Conservation (phyloP, 2,797 vertebrate genomes). For the Crax fasciolata region DNA sequence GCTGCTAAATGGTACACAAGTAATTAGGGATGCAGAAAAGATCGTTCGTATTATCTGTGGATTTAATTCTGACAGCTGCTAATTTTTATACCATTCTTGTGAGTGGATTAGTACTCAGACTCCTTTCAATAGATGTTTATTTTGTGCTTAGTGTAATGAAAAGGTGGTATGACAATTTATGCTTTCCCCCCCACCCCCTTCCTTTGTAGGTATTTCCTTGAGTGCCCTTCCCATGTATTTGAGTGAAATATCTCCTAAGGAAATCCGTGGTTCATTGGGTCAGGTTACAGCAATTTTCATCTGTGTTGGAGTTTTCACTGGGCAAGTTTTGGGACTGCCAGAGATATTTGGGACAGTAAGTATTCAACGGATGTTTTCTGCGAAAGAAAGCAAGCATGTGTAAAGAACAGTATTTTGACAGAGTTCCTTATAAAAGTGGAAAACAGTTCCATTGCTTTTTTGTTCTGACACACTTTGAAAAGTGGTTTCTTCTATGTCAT, state of each 20-base stretch:
- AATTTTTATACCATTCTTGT: not conserved
- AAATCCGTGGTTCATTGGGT: conserved; percentile 91
- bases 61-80: not conserved
- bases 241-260: conserved; percentile 93
- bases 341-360: conserved; percentile 94
- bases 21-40: not conserved
- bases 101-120: not conserved
- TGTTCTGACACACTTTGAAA: not conserved
- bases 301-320: conserved; percentile 92
- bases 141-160: not conserved
- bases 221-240: conserved; percentile 95
- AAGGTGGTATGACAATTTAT: not conserved
- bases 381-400: not conserved
- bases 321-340: conserved; percentile 92
- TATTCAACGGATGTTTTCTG: not conserved
- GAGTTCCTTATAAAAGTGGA: not conserved
- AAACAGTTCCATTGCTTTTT: not conserved
- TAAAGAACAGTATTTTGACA: not conserved
- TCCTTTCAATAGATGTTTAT: not conserved
- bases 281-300: conserved; percentile 95
- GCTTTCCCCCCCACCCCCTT: not conserved
- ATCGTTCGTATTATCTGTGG: not conserved
- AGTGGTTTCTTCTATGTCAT: not conserved
- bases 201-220: conserved; percentile 89
- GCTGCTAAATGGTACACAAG: not conserved